A percentile compares a stretch with the other conserved stretches of the same genome.
Conservation (phyloP, 2,113 vertebrate genomes). For the Psilopsiagon aymara region DNA sequence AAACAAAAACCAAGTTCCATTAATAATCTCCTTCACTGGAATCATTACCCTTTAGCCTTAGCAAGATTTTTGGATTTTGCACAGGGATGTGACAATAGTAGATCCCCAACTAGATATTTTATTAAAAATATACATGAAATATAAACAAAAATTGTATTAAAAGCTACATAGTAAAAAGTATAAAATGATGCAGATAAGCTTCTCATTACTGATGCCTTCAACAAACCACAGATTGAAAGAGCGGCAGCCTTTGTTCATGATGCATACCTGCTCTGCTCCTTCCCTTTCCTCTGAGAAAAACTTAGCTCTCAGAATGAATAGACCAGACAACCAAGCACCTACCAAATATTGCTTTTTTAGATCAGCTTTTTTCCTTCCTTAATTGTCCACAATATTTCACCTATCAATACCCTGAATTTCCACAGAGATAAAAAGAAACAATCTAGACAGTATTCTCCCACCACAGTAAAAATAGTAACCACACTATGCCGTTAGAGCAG, state of each 20-base stretch:
- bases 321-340: slow-evolving; percentile 1
- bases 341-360: slow-evolving; percentile 39
- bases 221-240: background rate
- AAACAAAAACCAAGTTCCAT: background rate
- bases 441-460: background rate
- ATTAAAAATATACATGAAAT: background rate
- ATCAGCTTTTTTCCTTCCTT: slow-evolving; percentile 26
- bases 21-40: background rate
- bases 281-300: slow-evolving; percentile 41
- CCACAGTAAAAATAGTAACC: slow-evolving; percentile 53
- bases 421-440: slow-evolving; percentile 51
- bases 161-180: background rate
- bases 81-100: background rate
- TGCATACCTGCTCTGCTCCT: slow-evolving; percentile 16
- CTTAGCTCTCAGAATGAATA: slow-evolving; percentile 25
- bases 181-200: background rate
- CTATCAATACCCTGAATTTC: slow-evolving; percentile 38
- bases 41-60: background rate
- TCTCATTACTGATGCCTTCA: background rate
- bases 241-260: background rate
- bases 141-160: background rate
- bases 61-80: background rate
- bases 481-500: background rate
- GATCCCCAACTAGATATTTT: background rate
- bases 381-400: slow-evolving; percentile 61